Base-by-base conservation (phyloP, 53 echinoderm and acorn worm genomes). In the Apostichopus leukothele region DNA sequence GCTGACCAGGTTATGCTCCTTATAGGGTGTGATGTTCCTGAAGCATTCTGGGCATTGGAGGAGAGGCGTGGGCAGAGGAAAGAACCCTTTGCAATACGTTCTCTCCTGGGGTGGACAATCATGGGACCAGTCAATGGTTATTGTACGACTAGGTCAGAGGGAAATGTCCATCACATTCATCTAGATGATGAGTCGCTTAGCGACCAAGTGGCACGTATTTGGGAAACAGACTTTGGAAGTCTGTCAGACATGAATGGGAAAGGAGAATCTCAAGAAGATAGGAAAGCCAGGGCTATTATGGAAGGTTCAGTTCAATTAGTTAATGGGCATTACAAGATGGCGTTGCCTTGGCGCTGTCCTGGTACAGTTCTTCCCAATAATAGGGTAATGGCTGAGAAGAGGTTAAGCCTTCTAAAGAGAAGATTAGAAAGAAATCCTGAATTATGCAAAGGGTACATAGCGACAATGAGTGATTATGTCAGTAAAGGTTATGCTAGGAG, bases 351-450 rank as follows among this genome's bases (percentile, higher is more conserved):
- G 19, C 54, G 88, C 76, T 66, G 63, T 11, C 50, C 20, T 5
- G 75, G 86, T 22, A 63, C 76, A 27, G 50, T 66, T n/a, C 51
- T 90, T 63, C 91, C 74, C 50, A 53, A 91, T 76, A 91, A 91
- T n/a, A 16, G 87, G 19, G 73, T 26, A 9, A 76, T 84, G 76
- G 91, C 87, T 14, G 76, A 86, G 14, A 86, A 20, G 73, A 86
- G 89, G 50, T 52, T 89, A 59, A 27, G 22, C 19, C 83, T 53
- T 54, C 53, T 89, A 1, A 89, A 68, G 73, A 83, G 53, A 73
- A 60, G 89, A 7, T 66, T 88, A n/a, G 21, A 20, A 16, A 88
- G 22, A 53, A 54, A 88, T 60, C 50, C 67, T 54, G 74, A 13
- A 19, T 22, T 88, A 54, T 57, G 51, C 60, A 20, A 88, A 22